Conservation (phyloP, 2,113 vertebrate species). For the Pholis gunnellus region DNA sequence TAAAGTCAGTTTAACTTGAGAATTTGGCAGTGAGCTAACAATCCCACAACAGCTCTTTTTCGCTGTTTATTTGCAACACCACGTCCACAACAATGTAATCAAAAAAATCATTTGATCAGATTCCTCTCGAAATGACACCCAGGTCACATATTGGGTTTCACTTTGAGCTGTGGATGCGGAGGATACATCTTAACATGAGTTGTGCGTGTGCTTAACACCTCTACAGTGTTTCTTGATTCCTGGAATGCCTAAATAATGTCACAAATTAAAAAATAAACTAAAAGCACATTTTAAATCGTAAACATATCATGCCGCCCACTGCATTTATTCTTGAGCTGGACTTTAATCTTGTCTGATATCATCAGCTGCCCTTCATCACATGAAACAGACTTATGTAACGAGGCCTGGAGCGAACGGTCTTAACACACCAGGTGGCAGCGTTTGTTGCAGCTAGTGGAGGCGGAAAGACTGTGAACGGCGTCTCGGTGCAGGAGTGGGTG, state of each 20-base stretch:
- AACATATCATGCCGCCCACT: neutral
- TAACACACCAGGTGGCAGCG: neutral
- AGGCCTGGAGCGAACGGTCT: neutral
- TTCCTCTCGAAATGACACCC: neutral
- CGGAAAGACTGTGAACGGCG: neutral
- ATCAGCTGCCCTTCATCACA: slow-evolving; percentile 17
- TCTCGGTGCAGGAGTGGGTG: neutral
- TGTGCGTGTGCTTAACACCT: neutral
- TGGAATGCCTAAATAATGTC: neutral
- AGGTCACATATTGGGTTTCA: neutral
- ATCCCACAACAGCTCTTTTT: neutral
- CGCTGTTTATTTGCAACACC: no score
- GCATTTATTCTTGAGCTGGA: slow-evolving; percentile 3
- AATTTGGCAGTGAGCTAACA: neutral
- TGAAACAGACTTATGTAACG: slow-evolving; percentile 39
- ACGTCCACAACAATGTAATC: neutral
- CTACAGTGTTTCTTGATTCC: neutral
- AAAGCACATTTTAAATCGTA: neutral
- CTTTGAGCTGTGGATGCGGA: neutral
- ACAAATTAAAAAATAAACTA: neutral
- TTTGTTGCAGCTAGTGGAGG: no score
- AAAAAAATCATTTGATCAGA: neutral
- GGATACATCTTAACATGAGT: no score
- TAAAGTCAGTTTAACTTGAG: neutral
- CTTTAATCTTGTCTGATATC: neutral